phyloP scores from a whole-genome alignment of 1,140 invertebrate genomes.

The Caenorhabditis inopinata region DNA sequence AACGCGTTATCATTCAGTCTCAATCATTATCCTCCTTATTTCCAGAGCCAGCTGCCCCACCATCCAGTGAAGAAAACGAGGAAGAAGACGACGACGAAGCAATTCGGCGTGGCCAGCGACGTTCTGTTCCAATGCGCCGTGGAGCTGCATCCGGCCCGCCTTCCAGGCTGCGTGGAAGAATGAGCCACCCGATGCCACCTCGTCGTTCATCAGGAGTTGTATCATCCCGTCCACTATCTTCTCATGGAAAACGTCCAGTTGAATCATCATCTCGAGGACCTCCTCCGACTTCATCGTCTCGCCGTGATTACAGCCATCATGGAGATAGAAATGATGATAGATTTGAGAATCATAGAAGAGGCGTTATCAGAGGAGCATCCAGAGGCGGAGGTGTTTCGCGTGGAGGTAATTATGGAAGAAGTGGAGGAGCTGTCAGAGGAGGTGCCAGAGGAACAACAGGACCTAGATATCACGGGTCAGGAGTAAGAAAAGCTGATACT shows the following conservation, averaged over 20 bases:
- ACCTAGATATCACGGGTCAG: neutral
- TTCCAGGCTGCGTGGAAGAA: neutral
- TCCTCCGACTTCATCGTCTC: neutral
- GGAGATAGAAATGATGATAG: neutral
- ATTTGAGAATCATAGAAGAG: slow-evolving; percentile 16
- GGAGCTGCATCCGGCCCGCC: neutral
- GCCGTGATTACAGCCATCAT: neutral
- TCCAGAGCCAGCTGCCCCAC: neutral
- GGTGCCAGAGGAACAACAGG: neutral
- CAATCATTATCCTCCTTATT: no score
- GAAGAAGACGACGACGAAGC: neutral
- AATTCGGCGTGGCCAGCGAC: slow-evolving; percentile 7
- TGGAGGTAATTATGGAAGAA: neutral
- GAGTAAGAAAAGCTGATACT: neutral
- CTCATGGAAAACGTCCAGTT: neutral
- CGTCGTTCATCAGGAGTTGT: neutral
- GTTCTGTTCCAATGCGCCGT: neutral
- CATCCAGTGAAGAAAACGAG: slow-evolving; percentile 4
- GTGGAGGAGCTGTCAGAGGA: neutral
- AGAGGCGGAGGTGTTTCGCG: neutral
- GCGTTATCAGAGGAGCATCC: neutral
- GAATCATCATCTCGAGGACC: neutral
- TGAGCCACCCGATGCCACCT: neutral
- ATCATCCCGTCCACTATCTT: neutral
- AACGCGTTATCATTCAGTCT: no score